Base-by-base conservation (phyloP, 2,888 invertebrate species). In the Hemistola chrysoprasaria region DNA sequence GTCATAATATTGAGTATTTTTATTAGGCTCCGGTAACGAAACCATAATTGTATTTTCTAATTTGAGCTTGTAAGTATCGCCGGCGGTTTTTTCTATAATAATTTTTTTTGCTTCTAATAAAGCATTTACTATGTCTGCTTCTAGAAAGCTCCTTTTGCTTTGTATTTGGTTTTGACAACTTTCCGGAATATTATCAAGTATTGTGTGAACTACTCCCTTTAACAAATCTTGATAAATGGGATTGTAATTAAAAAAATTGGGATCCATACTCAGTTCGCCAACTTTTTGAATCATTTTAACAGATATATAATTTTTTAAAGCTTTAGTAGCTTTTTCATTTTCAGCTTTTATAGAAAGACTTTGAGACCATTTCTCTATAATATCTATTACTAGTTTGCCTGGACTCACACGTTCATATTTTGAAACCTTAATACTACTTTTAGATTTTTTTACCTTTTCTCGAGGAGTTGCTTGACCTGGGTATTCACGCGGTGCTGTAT, bases 301-400 rank as follows among this genome's bases (percentile, higher is more conserved):
- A 8, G 72, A 59, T 9, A 74, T 48, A 28, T 65, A 54, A 29
- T 70, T 59, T 60, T 72, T 74, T 5, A 65, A 48, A 21, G 23
- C 26, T 34, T 58, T 62, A 1, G 52, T 46, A 7, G 8, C 25
- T 6, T 62, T 49, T 31, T 60, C 54, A 34, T 63, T 44, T 23
- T 53, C 42, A 32, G 47, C 53, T 26, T 58, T 47, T 2, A 80
- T 56, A 22, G 78, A 78, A 32, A 82, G 53, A 9, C 63, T 55
- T 5, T 65, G 58, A 31, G 67, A 72, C 80, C 80, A 83, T 11
- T 55, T 59, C 42, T 80, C 78, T 39, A 83, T 71, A 6, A 60
- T 59, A 40, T 78, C 64, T 2, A 77, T 63, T 23, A 78, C 58
- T 10, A 51, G 22, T 11, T 52, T 43, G 8, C 60, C 67, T 11